phyloP scores from a whole-genome alignment of 1,140 invertebrate species.

The Pectinophora gossypiella region DNA sequence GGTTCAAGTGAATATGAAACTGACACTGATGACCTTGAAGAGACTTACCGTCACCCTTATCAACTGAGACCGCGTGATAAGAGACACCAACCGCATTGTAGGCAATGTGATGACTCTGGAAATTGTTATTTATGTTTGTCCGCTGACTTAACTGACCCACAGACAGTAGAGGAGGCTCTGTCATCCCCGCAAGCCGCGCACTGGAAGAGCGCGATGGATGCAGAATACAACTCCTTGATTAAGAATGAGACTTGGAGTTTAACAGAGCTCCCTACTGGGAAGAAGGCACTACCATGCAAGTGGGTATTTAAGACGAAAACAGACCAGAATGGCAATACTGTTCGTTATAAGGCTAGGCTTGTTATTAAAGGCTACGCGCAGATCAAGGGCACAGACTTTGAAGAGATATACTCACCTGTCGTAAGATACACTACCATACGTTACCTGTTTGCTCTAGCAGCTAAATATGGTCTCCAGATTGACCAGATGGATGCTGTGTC shows the following conservation, averaged over 20 bases:
- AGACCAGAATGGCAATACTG: conserved; percentile 17
- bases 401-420: conserved; percentile 41
- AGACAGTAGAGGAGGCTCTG: neutral
- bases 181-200: neutral
- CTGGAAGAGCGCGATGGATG: neutral
- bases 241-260: conserved; percentile 27
- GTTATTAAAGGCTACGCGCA: conserved; percentile 55
- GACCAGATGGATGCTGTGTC: conserved; percentile 46
- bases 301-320: conserved; percentile 42
- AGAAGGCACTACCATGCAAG: conserved; percentile 21
- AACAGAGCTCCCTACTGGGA: conserved; percentile 23
- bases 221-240: neutral
- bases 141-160: too few species aligned
- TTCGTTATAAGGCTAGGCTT: conserved; percentile 48
- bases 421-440: conserved; percentile 34
- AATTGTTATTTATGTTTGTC: too few species aligned
- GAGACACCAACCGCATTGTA: too few species aligned
- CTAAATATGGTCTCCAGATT: conserved; percentile 27
- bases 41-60: too few species aligned
- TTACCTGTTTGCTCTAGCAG: conserved; percentile 33
- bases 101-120: too few species aligned
- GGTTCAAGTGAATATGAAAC: too few species aligned
- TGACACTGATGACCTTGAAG: too few species aligned
- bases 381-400: conserved; percentile 41
- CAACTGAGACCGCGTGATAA: too few species aligned